Evolutionary conservation across 2,888 invertebrate genomes (phyloP).

Genomic region (Melieria crassipennis): DNA sequence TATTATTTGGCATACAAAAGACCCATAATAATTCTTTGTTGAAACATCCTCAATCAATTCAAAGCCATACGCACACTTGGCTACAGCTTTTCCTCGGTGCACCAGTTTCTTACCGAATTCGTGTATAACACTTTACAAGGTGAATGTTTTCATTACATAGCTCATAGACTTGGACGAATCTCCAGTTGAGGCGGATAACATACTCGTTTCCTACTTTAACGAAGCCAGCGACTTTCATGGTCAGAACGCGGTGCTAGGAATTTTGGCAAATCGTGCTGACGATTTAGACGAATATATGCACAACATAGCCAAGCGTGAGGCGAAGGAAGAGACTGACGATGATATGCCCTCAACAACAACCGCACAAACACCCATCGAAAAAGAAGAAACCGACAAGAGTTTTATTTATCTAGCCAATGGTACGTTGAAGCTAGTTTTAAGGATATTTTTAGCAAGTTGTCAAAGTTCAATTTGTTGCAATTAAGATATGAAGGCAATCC

Average conservation of each 20-base stretch:
- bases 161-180: slow-evolving; percentile 70
- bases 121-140: too few species aligned
- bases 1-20: too few species aligned
- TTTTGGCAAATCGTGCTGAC: slow-evolving; percentile 66
- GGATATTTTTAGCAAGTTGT: not conserved
- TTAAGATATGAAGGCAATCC: slow-evolving; percentile 66
- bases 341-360: slow-evolving; percentile 52
- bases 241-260: slow-evolving; percentile 69
- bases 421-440: slow-evolving; percentile 44
- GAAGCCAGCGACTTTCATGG: slow-evolving; percentile 71
- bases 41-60: too few species aligned
- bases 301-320: slow-evolving; percentile 32
- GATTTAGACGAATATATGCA: not conserved
- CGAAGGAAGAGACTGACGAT: slow-evolving; percentile 39
- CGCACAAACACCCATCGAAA: slow-evolving; percentile 53
- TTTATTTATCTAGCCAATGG: slow-evolving; percentile 70
- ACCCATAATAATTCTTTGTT: too few species aligned
- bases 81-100: too few species aligned
- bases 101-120: too few species aligned
- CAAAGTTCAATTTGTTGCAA: slow-evolving; percentile 1
- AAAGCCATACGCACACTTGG: too few species aligned
- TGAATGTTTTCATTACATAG: slow-evolving; percentile 53
- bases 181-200: slow-evolving; percentile 68
- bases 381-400: slow-evolving; percentile 63
- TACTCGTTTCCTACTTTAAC: slow-evolving; percentile 70